A percentile compares a stretch with the other conserved stretches of the same genome.
phyloP scores from a whole-genome alignment of 2,113 vertebrate genomes.

The Uria lomvia region DNA sequence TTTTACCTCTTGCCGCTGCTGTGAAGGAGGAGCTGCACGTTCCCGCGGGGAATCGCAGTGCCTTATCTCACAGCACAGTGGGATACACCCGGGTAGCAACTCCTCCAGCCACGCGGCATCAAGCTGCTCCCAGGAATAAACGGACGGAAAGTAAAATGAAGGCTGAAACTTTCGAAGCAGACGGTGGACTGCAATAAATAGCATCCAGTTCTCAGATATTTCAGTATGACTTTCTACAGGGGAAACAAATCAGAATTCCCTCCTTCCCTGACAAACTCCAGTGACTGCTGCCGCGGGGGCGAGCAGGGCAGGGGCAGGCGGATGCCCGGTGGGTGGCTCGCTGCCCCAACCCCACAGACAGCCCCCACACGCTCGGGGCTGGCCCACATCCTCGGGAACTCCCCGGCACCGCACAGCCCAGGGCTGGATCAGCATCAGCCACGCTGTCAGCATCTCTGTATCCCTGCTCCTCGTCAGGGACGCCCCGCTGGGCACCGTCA shows the following conservation, averaged over 20 bases:
- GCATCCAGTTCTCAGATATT: background rate
- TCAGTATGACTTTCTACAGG: background rate
- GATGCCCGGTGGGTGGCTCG: background rate
- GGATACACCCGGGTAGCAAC: background rate
- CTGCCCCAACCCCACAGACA: too few species aligned
- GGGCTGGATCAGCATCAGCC: background rate
- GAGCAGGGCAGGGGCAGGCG: background rate
- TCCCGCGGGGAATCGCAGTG: accelerated
- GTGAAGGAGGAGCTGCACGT: background rate
- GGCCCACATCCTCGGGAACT: background rate
- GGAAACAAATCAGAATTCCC: background rate
- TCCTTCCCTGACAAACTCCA: background rate
- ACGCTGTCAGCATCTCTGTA: too few species aligned
- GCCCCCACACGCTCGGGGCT: accelerated
- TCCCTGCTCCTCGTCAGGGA: background rate
- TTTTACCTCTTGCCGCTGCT: background rate
- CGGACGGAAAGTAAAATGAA: accelerated
- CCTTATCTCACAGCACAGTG: background rate
- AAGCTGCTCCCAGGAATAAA: background rate
- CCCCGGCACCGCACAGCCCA: background rate
- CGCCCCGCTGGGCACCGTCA: accelerated
- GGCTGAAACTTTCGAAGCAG: background rate
- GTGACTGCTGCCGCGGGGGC: accelerated
- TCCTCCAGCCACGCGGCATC: background rate
- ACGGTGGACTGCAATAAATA: background rate